Percentiles rank a stretch among this genome's conserved stretches.
phyloP scores from a whole-genome alignment of 2,888 invertebrate species.

The Dynastes maya region DNA sequence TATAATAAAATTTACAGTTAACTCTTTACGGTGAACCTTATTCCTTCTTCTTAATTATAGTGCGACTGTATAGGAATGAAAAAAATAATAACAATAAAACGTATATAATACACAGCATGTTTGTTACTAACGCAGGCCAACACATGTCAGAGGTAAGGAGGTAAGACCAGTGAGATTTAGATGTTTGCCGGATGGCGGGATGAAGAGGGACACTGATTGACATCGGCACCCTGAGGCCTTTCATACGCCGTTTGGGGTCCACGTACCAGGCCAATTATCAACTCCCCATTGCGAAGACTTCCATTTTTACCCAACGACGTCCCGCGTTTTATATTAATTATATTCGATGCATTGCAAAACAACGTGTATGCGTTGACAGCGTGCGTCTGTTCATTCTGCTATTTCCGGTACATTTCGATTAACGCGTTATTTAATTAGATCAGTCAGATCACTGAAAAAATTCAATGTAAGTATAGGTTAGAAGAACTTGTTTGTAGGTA shows the following conservation, averaged over 20 bases:
- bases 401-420: slow-evolving; percentile 38
- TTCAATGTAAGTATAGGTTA: not conserved
- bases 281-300: slow-evolving; percentile 52
- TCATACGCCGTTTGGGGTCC: slow-evolving; percentile 52
- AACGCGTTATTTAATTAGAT: slow-evolving; percentile 28
- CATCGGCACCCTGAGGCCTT: slow-evolving; percentile 47
- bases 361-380: slow-evolving; percentile 9
- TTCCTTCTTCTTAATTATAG: slow-evolving; percentile 46
- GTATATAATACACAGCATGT: slow-evolving; percentile 43
- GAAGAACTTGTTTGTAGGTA: too few species aligned
- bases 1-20: slow-evolving; percentile 49
- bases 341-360: slow-evolving; percentile 42
- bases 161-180: slow-evolving; percentile 41
- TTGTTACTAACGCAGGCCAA: slow-evolving; percentile 41
- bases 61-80: slow-evolving; percentile 3
- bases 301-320: slow-evolving; percentile 30
- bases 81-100: slow-evolving; percentile 35
- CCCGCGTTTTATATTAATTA: slow-evolving; percentile 35
- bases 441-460: not conserved
- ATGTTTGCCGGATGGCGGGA: slow-evolving; percentile 11
- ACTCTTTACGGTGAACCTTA: slow-evolving; percentile 37
- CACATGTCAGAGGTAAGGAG: slow-evolving; percentile 50
- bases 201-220: slow-evolving; percentile 47
- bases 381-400: slow-evolving; percentile 12
- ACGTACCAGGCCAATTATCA: slow-evolving; percentile 55